Evolutionary conservation across 1,140 invertebrate genomes (phyloP).

Genomic region (Laupala kohalensis): DNA sequence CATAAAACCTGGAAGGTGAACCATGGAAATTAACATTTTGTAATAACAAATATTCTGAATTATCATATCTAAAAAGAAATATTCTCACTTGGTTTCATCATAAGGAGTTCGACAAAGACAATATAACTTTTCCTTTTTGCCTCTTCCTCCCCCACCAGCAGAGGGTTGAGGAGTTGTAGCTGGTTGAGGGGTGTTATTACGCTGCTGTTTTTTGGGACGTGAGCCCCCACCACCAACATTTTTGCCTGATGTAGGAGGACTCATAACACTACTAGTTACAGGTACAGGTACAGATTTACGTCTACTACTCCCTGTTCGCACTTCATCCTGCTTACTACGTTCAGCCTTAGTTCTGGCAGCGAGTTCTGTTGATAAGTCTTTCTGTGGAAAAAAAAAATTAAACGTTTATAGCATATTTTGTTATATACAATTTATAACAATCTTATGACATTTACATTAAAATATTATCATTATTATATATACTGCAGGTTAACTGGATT

Average conservation of each 20-base stretch:
- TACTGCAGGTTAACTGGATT: too few relatives aligned
- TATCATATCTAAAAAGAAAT: neutral
- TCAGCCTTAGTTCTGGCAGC: constrained; percentile 47
- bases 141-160: neutral
- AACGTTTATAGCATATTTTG: too few relatives aligned
- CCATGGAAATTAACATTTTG: neutral
- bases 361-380: constrained; percentile 48
- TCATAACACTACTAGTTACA: constrained; percentile 30
- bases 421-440: too few relatives aligned
- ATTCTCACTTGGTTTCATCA: constrained; percentile 69
- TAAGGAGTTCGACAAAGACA: constrained; percentile 91
- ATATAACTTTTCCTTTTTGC: constrained; percentile 71
- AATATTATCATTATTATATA: too few relatives aligned
- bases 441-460: too few relatives aligned
- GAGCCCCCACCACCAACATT: neutral
- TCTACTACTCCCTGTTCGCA: constrained; percentile 39
- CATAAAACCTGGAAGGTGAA: constrained; percentile 73
- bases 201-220: constrained; percentile 4
- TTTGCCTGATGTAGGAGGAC: constrained; percentile 21
- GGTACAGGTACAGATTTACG: constrained; percentile 36
- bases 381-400: constrained; percentile 35
- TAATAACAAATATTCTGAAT: neutral
- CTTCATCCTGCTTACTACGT: constrained; percentile 55
- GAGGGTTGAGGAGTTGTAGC: neutral
- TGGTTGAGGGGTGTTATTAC: neutral